Evolutionary conservation across 1,140 invertebrate species (phyloP), one percentile per base, ranked within the genome.

Genomic region (Eurosta solidaginis): DNA sequence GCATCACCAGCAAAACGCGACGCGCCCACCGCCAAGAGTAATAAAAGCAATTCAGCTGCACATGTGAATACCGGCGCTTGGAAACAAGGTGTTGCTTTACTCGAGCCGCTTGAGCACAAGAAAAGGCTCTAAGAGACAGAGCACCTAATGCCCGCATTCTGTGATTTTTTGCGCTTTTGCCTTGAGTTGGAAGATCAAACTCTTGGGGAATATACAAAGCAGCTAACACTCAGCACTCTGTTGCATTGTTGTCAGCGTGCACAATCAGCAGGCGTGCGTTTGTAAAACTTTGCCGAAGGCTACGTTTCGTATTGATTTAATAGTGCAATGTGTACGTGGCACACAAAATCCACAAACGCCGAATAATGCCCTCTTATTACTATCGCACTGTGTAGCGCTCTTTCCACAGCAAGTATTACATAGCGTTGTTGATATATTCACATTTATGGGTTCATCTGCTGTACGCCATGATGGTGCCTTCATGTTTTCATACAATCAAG

Each of bases 301-400:
- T 14, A 88, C 90, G 52, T 92, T 96, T 74, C 93, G 96, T 77
- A 92, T 97, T 75, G 95, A 96, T 83, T 82, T 94, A 27, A 91
- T 97, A 22, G 94, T 97, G 2, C 92, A 95, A 79, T 97, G 96
- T 82, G 93, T 98, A n/a, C 90, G 96, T 80, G 92, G 92, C 6
- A 96, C 96, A 0, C 92, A 94, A 81, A 97, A 97, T 88, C 96
- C 96, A 3, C 96, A 98, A 88, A 98, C 96, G 0, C 96, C 98
- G 84, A 94, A 97, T 84, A 95, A 97, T 82, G 96, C 96, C 0
- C 88, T 98, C 27, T 89, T 96, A 29, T 89, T 98, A 1, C 88
- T 98, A 0, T 93, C 94, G 0, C 90, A 94, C 74, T 91, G 93
- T 49, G 94, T 95, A 4, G 90, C 90, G 68, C 89, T 95, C 80